Conservation (phyloP, 1,140 invertebrate species). For the Drosophila rufa region DNA sequence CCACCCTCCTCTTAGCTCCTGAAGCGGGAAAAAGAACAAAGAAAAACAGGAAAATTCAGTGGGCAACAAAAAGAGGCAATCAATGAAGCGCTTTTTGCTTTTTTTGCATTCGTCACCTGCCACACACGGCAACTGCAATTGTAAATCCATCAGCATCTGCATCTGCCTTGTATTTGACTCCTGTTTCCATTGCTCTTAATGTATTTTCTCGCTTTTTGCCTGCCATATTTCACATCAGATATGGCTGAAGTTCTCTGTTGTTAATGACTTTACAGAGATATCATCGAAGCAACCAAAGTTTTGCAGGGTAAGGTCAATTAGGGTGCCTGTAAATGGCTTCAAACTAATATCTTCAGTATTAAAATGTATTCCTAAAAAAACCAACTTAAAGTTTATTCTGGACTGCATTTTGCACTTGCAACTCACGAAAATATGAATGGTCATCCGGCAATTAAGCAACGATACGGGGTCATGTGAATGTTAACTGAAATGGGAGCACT, state of each 20-base stretch:
- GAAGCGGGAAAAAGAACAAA: conserved; percentile 15
- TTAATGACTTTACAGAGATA: conserved; percentile 23
- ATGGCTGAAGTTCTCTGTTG: background rate
- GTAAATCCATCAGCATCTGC: conserved; percentile 28
- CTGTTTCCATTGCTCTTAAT: conserved; percentile 29
- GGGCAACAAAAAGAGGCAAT: conserved; percentile 42
- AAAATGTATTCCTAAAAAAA: background rate
- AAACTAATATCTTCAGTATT: background rate
- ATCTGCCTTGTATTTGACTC: conserved; percentile 23
- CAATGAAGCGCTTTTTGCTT: conserved; percentile 35
- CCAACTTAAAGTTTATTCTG: background rate
- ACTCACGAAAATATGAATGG: background rate
- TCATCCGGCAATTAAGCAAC: conserved; percentile 7
- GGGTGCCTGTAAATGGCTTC: background rate
- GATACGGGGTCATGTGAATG: background rate
- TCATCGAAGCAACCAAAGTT: background rate
- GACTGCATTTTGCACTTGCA: background rate
- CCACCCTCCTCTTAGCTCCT: conserved; percentile 1
- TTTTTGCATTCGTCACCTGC: conserved; percentile 30
- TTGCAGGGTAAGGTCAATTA: background rate
- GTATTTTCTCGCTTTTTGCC: conserved; percentile 27
- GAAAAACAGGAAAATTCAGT: conserved; percentile 27
- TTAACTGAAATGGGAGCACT: conserved; percentile 4
- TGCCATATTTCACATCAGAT: conserved; percentile 16
- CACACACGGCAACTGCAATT: conserved; percentile 8